Evolutionary conservation across 2,113 vertebrate genomes (phyloP).

Genomic region (Odobenus rosmarus): DNA sequence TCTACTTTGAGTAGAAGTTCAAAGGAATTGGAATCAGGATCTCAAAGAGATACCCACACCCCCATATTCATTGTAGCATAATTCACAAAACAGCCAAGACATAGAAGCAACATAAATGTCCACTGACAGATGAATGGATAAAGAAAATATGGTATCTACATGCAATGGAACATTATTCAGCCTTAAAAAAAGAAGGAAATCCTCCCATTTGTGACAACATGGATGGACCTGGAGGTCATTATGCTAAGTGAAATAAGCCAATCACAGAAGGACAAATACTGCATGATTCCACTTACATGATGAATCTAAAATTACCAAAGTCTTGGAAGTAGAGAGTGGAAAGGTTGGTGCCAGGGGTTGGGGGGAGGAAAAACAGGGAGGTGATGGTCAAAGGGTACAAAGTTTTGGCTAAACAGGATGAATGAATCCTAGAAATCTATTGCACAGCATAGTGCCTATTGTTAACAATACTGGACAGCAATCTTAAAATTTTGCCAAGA

Average conservation of each 20-base stretch:
- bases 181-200: neutral
- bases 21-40: neutral
- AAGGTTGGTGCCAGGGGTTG: neutral
- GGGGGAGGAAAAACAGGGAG: neutral
- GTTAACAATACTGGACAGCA: neutral
- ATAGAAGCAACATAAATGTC: neutral
- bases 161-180: neutral
- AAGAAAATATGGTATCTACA: neutral
- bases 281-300: neutral
- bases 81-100: neutral
- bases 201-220: neutral
- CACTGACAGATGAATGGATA: neutral
- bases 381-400: neutral
- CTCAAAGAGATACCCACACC: neutral
- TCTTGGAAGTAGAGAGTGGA: neutral
- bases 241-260: neutral
- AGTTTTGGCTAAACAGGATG: neutral
- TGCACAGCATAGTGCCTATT: neutral
- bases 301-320: neutral
- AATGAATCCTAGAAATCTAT: neutral
- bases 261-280: neutral
- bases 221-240: neutral
- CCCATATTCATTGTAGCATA: neutral
- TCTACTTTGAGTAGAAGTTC: neutral
- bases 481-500: neutral